Percentiles rank a stretch among this genome's conserved stretches.
phyloP scores from a whole-genome alignment of 2,888 invertebrate species.

The Netelia fuscicornis region DNA sequence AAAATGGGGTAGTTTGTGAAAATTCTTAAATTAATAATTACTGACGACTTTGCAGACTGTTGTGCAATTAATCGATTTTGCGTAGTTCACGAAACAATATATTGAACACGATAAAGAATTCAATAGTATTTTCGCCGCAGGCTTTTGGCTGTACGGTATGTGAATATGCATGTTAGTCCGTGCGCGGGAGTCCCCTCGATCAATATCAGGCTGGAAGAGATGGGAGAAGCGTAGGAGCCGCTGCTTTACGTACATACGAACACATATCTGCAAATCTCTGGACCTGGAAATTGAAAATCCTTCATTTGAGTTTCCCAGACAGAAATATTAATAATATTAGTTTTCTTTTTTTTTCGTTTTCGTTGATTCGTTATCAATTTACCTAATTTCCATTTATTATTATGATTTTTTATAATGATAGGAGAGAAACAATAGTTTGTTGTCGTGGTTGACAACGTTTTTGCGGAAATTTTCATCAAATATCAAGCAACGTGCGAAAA shows the following conservation, averaged over 20 bases:
- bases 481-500: no score
- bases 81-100: background rate
- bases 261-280: background rate
- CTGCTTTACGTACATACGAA: slow-evolving; percentile 27
- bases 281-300: slow-evolving; percentile 16
- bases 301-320: background rate
- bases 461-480: no score
- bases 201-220: slow-evolving; percentile 47
- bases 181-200: slow-evolving; percentile 42
- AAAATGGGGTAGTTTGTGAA: no score
- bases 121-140: slow-evolving; percentile 31
- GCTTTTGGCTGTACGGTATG: slow-evolving; percentile 2
- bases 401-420: no score
- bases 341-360: no score
- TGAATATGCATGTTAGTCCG: slow-evolving; percentile 45
- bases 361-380: no score
- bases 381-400: no score
- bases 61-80: background rate
- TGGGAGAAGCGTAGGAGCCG: slow-evolving; percentile 20
- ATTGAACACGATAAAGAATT: background rate
- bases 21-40: background rate
- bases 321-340: no score
- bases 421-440: no score
- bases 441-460: no score
- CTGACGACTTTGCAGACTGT: no score